Percentiles rank a stretch among this genome's conserved stretches.
phyloP scores from a whole-genome alignment of 2,888 invertebrate genomes.

The Ormyrus thymus region DNA sequence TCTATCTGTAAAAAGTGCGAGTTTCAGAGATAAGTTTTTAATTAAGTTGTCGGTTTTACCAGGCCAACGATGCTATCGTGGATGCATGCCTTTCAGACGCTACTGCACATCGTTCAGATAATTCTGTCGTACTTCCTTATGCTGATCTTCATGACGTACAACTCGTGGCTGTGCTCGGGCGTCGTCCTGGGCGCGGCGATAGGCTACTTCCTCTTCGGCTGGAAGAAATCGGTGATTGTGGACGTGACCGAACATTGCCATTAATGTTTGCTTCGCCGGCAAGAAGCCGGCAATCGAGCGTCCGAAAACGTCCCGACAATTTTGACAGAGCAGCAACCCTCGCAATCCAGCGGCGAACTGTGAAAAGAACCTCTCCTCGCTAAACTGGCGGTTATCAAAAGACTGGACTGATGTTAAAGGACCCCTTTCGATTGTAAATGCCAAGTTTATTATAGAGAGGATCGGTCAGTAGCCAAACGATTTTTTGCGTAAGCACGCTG shows the following conservation, averaged over 20 bases:
- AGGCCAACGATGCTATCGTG: slow-evolving; percentile 90
- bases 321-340: background rate
- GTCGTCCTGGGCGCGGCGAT: slow-evolving; percentile 91
- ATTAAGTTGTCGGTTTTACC: slow-evolving; percentile 67
- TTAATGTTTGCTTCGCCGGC: slow-evolving; percentile 72
- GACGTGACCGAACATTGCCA: slow-evolving; percentile 98
- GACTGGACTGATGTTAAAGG: too few relatives aligned
- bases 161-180: slow-evolving; percentile 93
- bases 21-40: background rate
- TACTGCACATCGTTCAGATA: slow-evolving; percentile 92
- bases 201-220: slow-evolving; percentile 96
- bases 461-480: too few relatives aligned
- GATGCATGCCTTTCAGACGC: slow-evolving; percentile 90
- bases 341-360: background rate
- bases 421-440: too few relatives aligned
- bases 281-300: background rate
- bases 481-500: too few relatives aligned
- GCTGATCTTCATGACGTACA: slow-evolving; percentile 98
- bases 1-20: background rate
- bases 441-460: too few relatives aligned
- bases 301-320: too few relatives aligned
- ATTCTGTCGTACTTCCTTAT: slow-evolving; percentile 94
- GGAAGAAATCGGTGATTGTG: slow-evolving; percentile 95
- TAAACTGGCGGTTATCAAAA: background rate
- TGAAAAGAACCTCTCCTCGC: slow-evolving; percentile 1